These are phyloP conservation scores for Dromococcyx pavoninus DNA, from an alignment of 2,797 vertebrate species.

Conservation along the genomic window DNA sequence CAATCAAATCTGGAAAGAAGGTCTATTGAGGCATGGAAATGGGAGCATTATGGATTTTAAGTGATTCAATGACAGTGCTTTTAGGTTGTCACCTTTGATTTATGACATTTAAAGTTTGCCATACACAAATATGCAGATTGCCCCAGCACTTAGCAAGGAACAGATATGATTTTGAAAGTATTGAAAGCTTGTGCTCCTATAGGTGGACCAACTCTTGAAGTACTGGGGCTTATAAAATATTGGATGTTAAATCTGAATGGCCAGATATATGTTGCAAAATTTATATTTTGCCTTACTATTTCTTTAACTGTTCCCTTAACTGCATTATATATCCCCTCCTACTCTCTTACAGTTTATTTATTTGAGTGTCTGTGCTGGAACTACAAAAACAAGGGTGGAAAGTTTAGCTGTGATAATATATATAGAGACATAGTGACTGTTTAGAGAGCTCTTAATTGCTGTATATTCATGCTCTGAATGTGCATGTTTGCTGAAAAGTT, in stretches of 20 bases:
- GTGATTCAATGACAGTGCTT: not conserved
- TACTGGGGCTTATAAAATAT: not conserved
- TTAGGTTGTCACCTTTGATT: slow-evolving; percentile 4
- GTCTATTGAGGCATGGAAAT: not conserved
- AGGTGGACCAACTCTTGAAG: not conserved
- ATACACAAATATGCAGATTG: not conserved
- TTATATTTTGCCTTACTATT: not conserved
- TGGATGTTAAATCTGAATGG: not conserved
- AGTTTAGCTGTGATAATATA: not conserved
- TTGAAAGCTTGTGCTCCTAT: not conserved
- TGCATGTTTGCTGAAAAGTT: not conserved
- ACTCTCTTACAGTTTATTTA: not conserved
- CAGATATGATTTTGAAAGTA: not conserved
- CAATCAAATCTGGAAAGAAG: not conserved
- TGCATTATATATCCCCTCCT: not conserved
- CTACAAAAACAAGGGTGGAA: not conserved
- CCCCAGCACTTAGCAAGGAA: not conserved
- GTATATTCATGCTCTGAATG: not conserved
- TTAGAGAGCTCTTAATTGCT: not conserved
- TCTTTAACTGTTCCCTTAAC: not conserved
- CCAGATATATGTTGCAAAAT: not conserved
- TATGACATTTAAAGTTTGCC: not conserved
- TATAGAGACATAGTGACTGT: not conserved
- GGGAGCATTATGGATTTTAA: slow-evolving; percentile 15
- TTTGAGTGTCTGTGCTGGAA: not conserved